Base-by-base conservation (phyloP, 2,888 invertebrate genomes). In the Lasioglossum malachurum region DNA sequence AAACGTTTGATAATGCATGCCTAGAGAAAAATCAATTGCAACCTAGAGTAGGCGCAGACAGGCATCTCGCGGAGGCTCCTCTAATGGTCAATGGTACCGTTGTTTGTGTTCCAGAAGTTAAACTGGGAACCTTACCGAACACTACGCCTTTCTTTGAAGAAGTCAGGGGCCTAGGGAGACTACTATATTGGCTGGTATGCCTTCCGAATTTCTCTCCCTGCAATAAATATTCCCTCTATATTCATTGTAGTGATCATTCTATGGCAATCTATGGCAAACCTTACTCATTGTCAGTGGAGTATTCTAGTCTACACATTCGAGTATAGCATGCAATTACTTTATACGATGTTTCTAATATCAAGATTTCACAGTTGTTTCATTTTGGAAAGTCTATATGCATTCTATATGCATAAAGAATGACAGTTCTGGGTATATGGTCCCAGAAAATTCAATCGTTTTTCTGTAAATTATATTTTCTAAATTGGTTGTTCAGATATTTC, bases 31-130 rank as follows among this genome's bases (percentile, higher is more conserved):
- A 88, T 89, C 82, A 64, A 88, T 88, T 78, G 88, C 94, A 94
- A 98, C 98, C 98, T 98, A 99, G 96, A 96, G 98, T 98, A 94
- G 98, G 98, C 95, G 98, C 98, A 94, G 98, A 98, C 94, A 97
- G 97, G 96, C 98, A 98, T 96, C 97, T 97, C 94, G 97, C 96
- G 96, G 96, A 96, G 96, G 96, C 93, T 96, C 96, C 96, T 80
- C 96, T 94, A 94, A 96, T 93, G 95, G 96, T 95, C 93, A 95
- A 92, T 84, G 94, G 94, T 87, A 94, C 92, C 78, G 92, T 94
- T 71, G 93, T 92, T 88, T 94, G 94, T 85, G 89, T 92, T 81
- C 91, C 92, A 78, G 89, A 91, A 82, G 91, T 78, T 90, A 93
- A 91, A 90, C 93, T 92, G 83, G 92, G 91, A 92, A 93, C 93